Evolutionary conservation across 1,140 invertebrate species (phyloP), one percentile per base, ranked within the genome.

Genomic region (Zelostemma sp.): DNA sequence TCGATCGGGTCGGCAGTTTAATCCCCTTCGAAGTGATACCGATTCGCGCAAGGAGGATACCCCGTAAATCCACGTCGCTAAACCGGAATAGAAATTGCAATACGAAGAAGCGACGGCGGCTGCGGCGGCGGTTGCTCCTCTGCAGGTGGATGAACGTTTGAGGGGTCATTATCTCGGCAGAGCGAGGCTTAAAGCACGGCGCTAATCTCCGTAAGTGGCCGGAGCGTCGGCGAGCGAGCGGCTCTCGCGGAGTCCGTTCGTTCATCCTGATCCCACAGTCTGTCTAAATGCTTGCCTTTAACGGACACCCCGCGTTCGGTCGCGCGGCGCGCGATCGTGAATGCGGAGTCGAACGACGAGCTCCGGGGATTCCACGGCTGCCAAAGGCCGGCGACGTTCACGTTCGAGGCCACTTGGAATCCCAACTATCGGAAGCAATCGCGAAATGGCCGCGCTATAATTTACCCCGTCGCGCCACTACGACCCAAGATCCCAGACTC

Each of bases 361-460:
- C 40, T 15, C 12, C 14, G 14, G 46, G 68, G 70, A 76, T 74
- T 75, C 73, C 73, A 68, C 56, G 65, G 64, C 69, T 74, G 65
- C 61, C 72, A 68, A 64, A 64, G 59, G 40, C 43, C 66, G 59
- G 63, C 59, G 67, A 72, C 62, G 69, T 38, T 57, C 45, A 31
- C 18, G 31, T 33, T 33, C 54, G 31, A 38, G 38, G 43, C 55
- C 14, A 58, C 72, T 53, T 65, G 71, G 77, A 75, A 80, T 80
- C 72, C 76, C 73, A 72, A 77, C 77, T 79, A 80, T 80, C 79
- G 79, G 77, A 79, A 80, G 76, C 79, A 75, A 80, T 80, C 79
- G 76, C 72, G 65, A 73, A 80, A 74, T 73, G 69, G 54, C 61
- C 60, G 40, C 45, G 76, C 78, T 73, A 79, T 80, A 79, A 80